Conservation (phyloP, 1,140 invertebrate species). For the Aphis gossypii region DNA sequence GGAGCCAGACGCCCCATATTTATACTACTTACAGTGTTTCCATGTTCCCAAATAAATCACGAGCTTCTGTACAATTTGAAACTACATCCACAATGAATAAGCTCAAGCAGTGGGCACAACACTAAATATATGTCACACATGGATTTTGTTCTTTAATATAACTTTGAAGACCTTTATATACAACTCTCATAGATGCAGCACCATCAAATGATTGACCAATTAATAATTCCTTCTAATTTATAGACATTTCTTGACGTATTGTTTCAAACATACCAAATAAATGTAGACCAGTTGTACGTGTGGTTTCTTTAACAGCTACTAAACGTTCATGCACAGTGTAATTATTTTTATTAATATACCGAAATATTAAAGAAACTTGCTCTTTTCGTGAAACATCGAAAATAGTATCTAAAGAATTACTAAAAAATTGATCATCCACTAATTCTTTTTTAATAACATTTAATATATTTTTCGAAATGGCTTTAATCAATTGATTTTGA, state of each 20-base stretch:
- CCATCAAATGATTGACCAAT: constrained; percentile 7
- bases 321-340: not conserved
- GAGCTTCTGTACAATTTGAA: not conserved
- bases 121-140: constrained; percentile 3
- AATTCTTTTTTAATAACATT: not conserved
- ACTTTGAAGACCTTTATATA: not conserved
- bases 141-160: not conserved
- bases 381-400: not conserved
- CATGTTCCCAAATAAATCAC: not conserved
- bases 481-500: not conserved
- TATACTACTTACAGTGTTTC: not conserved
- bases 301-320: not conserved
- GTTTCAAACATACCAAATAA: not conserved
- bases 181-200: not conserved
- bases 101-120: not conserved
- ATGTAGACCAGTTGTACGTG: not conserved
- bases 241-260: not conserved
- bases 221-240: not conserved
- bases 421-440: not conserved
- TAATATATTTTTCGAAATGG: not conserved
- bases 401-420: not conserved
- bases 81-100: not conserved
- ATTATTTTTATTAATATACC: not conserved
- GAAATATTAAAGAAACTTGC: not conserved
- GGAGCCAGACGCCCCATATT: too few species aligned